These are phyloP conservation scores for Teleiodes luculella DNA, from an alignment of 2,888 invertebrate genomes.

Conservation along the genomic window DNA sequence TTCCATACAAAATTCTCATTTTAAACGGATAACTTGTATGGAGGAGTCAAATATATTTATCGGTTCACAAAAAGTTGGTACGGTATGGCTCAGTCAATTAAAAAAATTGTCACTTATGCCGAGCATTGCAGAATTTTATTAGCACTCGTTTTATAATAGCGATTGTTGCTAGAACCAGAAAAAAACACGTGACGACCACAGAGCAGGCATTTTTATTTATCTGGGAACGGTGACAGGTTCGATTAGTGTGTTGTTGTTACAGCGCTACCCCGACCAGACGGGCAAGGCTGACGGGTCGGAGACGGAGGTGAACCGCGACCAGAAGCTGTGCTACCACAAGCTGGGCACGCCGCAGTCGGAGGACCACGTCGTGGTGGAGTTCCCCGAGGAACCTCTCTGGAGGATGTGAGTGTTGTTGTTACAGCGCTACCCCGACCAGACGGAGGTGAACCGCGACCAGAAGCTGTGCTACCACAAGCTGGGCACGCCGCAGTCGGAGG, in stretches of 20 bases:
- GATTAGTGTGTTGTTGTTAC: slow-evolving; percentile 23
- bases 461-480: slow-evolving; percentile 95
- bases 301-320: slow-evolving; percentile 90
- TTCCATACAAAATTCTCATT: no score
- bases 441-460: slow-evolving; percentile 91
- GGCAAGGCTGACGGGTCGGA: slow-evolving; percentile 96
- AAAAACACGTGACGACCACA: no score
- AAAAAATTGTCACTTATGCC: no score
- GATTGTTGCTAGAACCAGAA: no score
- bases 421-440: slow-evolving; percentile 89
- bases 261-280: slow-evolving; percentile 89
- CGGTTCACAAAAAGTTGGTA: no score
- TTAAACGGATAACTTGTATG: no score
- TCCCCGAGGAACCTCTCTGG: slow-evolving; percentile 94
- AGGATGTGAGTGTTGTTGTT: slow-evolving; percentile 37
- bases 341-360: slow-evolving; percentile 91
- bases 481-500: slow-evolving; percentile 90
- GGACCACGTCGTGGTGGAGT: slow-evolving; percentile 93
- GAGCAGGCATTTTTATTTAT: no score
- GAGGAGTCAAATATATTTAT: no score
- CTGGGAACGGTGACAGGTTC: no score
- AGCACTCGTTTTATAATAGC: no score
- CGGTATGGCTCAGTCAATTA: no score
- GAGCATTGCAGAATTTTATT: no score
- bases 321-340: slow-evolving; percentile 95